Percentiles rank a stretch among this genome's conserved stretches.
phyloP scores from a whole-genome alignment of 2,888 invertebrate genomes.

The Tetrapedia diversipes region DNA sequence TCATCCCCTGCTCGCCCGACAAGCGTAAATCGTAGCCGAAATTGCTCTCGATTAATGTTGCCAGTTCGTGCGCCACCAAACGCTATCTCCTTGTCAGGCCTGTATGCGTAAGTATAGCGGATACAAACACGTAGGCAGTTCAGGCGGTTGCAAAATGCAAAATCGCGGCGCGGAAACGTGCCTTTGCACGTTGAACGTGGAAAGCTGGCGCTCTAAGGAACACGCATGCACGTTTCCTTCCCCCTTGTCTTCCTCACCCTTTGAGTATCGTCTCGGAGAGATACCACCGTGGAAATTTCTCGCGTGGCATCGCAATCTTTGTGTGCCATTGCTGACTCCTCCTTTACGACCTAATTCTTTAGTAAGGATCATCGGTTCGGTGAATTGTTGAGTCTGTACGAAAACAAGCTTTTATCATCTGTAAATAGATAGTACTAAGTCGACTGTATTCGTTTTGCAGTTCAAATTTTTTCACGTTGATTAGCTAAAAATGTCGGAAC shows the following conservation, averaged over 20 bases:
- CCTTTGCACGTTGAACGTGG: background rate
- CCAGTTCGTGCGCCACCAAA: background rate
- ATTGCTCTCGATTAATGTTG: constrained; percentile 27
- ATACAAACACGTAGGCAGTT: constrained; percentile 32
- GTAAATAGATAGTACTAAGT: too few species aligned
- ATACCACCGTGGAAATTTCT: constrained; percentile 38
- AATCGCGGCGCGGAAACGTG: constrained; percentile 13
- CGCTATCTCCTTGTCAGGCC: constrained; percentile 9
- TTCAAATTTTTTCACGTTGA: too few species aligned
- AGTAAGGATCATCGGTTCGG: too few species aligned
- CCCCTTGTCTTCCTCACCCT: too few species aligned
- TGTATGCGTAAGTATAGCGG: background rate
- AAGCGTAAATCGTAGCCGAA: constrained; percentile 8
- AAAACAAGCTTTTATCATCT: too few species aligned
- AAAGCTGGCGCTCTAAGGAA: background rate
- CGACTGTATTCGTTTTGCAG: too few species aligned
- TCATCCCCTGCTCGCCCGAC: too few species aligned
- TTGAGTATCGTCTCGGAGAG: constrained; percentile 18
- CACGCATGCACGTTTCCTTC: constrained; percentile 20
- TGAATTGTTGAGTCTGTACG: too few species aligned
- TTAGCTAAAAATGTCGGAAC: too few species aligned
- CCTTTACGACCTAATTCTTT: constrained; percentile 22
- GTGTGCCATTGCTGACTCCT: constrained; percentile 16
- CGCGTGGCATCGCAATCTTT: constrained; percentile 31
- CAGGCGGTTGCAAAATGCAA: constrained; percentile 19